These are phyloP conservation scores for Ibycter americanus DNA, from an alignment of 2,797 vertebrate genomes.

Conservation along the genomic window DNA sequence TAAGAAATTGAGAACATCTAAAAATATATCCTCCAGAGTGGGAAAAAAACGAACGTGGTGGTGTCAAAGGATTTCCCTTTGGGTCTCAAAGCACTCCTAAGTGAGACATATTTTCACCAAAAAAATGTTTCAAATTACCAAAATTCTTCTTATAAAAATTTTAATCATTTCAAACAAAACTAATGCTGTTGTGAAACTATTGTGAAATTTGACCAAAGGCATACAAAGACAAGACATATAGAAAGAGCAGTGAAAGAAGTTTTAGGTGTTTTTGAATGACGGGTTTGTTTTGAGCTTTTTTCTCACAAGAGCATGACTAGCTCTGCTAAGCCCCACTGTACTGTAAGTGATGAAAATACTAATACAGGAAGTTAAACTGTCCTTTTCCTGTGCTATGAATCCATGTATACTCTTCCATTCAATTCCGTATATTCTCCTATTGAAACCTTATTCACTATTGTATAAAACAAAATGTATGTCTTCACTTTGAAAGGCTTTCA, in stretches of 20 bases:
- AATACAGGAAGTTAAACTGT: background rate
- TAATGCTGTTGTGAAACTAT: background rate
- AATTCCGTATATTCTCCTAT: background rate
- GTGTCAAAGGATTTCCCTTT: background rate
- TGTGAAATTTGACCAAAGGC: background rate
- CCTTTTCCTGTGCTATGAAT: background rate
- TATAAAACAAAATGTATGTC: background rate
- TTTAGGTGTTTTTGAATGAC: background rate
- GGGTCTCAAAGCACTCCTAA: background rate
- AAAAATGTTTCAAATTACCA: background rate
- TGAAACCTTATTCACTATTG: background rate
- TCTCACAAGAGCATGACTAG: background rate
- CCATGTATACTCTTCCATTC: background rate
- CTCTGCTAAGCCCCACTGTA: background rate
- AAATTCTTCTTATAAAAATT: background rate
- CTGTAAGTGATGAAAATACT: background rate
- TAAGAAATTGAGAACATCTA: background rate
- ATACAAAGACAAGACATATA: background rate
- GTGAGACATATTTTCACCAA: background rate
- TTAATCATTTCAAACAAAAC: background rate
- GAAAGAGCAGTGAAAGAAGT: background rate
- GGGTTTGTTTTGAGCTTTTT: background rate
- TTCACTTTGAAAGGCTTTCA: background rate
- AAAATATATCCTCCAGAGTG: background rate
- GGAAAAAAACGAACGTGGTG: background rate